Conservation (phyloP, 2,888 invertebrate species). For the Cinara cedri region DNA sequence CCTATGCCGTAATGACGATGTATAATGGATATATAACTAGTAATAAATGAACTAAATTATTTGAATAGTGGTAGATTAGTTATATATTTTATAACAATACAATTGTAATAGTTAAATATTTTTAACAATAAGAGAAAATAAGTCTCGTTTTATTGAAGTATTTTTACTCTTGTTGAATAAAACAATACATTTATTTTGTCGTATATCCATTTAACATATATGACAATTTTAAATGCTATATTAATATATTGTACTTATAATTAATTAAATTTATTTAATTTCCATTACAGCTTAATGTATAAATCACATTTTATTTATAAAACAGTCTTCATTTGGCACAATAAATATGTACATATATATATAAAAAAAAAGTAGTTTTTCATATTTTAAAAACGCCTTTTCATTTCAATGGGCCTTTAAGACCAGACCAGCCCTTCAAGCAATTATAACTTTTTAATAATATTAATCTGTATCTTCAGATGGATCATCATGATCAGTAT, state of each 20-base stretch:
- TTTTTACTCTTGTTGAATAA: background rate
- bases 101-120: background rate
- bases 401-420: no score
- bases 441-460: no score
- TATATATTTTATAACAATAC: background rate
- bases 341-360: background rate
- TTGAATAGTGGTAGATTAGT: background rate
- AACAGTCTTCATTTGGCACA: slow-evolving; percentile 54
- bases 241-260: slow-evolving; percentile 27
- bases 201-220: no score
- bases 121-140: background rate
- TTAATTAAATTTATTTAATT: slow-evolving; percentile 34
- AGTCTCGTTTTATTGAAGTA: background rate
- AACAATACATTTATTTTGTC: slow-evolving; percentile 29
- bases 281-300: slow-evolving; percentile 45
- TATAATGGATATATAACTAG: no score
- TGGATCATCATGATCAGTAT: slow-evolving; percentile 54
- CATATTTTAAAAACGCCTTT: background rate
- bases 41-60: no score
- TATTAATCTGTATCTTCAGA: slow-evolving; percentile 49
- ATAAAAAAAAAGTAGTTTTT: slow-evolving; percentile 10
- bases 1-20: no score
- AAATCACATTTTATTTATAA: slow-evolving; percentile 52
- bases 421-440: no score
- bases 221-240: slow-evolving; percentile 18